Percentiles rank a stretch among this genome's conserved stretches.
phyloP scores from a whole-genome alignment of 2,113 vertebrate species.

The Parus major region DNA sequence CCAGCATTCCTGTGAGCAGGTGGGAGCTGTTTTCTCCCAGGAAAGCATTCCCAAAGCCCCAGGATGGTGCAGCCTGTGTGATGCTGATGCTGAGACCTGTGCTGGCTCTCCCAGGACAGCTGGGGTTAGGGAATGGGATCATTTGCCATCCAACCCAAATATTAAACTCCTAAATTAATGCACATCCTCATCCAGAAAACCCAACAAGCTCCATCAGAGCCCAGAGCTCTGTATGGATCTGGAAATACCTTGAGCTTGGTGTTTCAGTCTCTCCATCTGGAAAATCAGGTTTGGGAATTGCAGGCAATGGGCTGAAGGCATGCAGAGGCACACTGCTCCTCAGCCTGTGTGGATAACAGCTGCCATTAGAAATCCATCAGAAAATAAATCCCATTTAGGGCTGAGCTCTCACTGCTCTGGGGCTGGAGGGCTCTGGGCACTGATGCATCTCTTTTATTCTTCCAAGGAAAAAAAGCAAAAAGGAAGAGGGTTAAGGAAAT shows the following conservation, averaged over 20 bases:
- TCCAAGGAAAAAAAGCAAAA: neutral
- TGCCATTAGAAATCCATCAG: neutral
- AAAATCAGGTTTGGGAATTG: neutral
- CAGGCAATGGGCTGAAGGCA: accelerated
- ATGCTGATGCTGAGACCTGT: neutral
- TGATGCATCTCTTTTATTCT: neutral
- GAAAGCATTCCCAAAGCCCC: neutral
- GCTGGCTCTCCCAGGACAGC: neutral
- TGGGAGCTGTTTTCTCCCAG: neutral
- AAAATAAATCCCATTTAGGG: neutral
- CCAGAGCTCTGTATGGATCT: neutral
- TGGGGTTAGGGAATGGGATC: neutral
- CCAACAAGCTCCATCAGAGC: neutral
- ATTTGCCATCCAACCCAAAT: neutral
- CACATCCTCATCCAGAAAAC: neutral
- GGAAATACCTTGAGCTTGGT: accelerated
- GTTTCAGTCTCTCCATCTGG: neutral
- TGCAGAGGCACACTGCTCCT: neutral
- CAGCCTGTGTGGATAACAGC: neutral
- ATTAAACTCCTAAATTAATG: neutral
- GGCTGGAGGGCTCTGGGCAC: neutral
- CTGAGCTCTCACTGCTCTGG: neutral
- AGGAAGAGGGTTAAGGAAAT: neutral
- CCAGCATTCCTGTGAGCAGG: neutral
- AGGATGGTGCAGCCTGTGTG: accelerated